These are phyloP conservation scores for Bombus pascuorum DNA, from an alignment of 1,140 invertebrate species.

Conservation along the genomic window DNA sequence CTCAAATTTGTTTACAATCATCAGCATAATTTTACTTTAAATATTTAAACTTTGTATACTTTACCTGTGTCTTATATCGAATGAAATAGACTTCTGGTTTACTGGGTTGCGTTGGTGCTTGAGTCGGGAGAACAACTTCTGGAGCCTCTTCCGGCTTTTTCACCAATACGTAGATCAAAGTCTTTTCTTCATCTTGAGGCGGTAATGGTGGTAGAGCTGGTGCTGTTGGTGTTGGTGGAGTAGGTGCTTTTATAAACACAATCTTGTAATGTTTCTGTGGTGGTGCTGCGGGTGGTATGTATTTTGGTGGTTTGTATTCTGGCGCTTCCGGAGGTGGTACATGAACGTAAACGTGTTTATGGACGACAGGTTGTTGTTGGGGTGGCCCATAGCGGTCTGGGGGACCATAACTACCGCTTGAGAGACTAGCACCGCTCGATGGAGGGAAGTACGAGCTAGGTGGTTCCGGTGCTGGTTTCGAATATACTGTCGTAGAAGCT, in stretches of 20 bases:
- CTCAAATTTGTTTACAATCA: no score
- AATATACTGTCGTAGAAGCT: constrained; percentile 62
- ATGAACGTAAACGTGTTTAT: constrained; percentile 94
- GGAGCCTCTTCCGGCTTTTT: constrained; percentile 93
- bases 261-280: constrained; percentile 95
- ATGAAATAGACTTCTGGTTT: constrained; percentile 95
- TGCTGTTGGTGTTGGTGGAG: constrained; percentile 89
- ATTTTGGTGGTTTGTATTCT: constrained; percentile 86
- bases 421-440: constrained; percentile 61
- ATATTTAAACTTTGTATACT: not conserved
- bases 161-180: constrained; percentile 93
- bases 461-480: constrained; percentile 73
- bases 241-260: constrained; percentile 94
- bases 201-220: constrained; percentile 88
- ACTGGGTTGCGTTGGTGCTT: constrained; percentile 90
- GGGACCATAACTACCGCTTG: constrained; percentile 79
- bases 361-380: constrained; percentile 88
- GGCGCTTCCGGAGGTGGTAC: constrained; percentile 91
- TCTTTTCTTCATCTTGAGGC: constrained; percentile 93
- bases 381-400: constrained; percentile 86
- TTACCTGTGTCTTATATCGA: constrained; percentile 91
- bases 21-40: not conserved
- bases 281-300: constrained; percentile 81
- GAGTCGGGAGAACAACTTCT: constrained; percentile 89
- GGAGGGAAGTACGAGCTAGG: constrained; percentile 75